Evolutionary conservation across 2,797 vertebrate genomes (phyloP), one percentile per base, ranked within the genome.

Genomic region (Octomys mimax): DNA sequence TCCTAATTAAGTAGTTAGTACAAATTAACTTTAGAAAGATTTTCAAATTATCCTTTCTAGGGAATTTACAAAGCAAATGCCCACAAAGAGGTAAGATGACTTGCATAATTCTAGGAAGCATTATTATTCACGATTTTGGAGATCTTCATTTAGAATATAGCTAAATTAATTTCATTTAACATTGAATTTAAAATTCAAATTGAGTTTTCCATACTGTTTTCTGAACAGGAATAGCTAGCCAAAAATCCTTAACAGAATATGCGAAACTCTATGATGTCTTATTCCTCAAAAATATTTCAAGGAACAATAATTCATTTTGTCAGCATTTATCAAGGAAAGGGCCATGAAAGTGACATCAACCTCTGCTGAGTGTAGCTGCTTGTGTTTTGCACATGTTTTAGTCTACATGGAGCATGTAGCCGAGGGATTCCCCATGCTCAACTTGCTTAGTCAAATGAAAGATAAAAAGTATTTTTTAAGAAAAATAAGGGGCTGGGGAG

Each of bases 11-110:
- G 80, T 82, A 33, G 86, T 92, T 64, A 88, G 70, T 92, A 49
- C 26, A 95, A 94, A 57, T 94, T 92, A 95, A 28, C 64, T 19
- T 88, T 87, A 92, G 3, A 64, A 94, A 93, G 16, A 57, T 59
- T 18, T 42, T 24, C 95, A 92, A 39, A 94, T 94, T 86, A 73
- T 52, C 19, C 77, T 90, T 46, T 83, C 61, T 66, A 49, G 8
- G n/a, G 24, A 68, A 57, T 73, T 11, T 91, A 8, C 21, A 87
- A 64, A 54, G 13, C 4, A 64, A 79, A 33, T 6, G 5, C 5
- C 10, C 12, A 16, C 4, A 46, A 92, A 26, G 46, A 59, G 2
- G 24, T 66, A 39, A 71, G 57, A 57, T 33, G 64, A 54, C 18
- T 39, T 18, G 70, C 42, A 28, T 19, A 12, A 64, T 42, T 95